Conservation (phyloP, 2,113 vertebrate genomes). For the Xiphias gladius region DNA sequence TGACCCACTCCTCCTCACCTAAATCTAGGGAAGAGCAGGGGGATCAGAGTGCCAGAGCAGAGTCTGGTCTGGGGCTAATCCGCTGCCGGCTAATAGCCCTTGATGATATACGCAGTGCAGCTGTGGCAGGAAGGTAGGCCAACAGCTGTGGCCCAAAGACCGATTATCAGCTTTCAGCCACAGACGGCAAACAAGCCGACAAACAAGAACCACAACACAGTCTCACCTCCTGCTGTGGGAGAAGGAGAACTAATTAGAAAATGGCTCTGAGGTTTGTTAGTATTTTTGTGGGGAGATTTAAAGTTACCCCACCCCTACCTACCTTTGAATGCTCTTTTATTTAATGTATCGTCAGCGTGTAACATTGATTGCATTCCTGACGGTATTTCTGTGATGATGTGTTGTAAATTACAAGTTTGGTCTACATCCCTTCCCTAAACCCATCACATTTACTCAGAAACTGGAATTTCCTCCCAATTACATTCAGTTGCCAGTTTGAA, state of each 20-base stretch:
- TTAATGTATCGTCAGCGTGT: neutral
- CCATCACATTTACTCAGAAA: neutral
- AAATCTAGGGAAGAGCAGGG: conserved; percentile 61
- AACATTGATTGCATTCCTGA: neutral
- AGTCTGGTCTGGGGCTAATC: conserved; percentile 73
- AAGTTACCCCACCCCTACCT: neutral
- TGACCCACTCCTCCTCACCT: conserved; percentile 70
- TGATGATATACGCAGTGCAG: conserved; percentile 81
- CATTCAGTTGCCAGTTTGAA: neutral
- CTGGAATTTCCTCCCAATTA: neutral
- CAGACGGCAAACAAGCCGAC: conserved; percentile 68
- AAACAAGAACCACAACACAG: conserved; percentile 66
- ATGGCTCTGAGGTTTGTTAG: conserved; percentile 37
- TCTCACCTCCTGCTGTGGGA: conserved; percentile 64
- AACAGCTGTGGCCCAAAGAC: conserved; percentile 77
- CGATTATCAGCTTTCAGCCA: conserved; percentile 79
- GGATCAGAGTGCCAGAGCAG: conserved; percentile 66
- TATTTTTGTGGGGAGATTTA: conserved; percentile 39
- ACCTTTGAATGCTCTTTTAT: conserved; percentile 46
- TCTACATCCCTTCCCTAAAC: neutral
- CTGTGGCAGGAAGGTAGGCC: conserved; percentile 79
- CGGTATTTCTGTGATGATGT: neutral
- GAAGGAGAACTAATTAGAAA: conserved; percentile 44
- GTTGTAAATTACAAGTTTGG: neutral
- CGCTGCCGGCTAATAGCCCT: conserved; percentile 76